Percentiles rank a stretch among this genome's conserved stretches.
phyloP scores from a whole-genome alignment of 1,140 invertebrate species.

The Drosophila pandora region DNA sequence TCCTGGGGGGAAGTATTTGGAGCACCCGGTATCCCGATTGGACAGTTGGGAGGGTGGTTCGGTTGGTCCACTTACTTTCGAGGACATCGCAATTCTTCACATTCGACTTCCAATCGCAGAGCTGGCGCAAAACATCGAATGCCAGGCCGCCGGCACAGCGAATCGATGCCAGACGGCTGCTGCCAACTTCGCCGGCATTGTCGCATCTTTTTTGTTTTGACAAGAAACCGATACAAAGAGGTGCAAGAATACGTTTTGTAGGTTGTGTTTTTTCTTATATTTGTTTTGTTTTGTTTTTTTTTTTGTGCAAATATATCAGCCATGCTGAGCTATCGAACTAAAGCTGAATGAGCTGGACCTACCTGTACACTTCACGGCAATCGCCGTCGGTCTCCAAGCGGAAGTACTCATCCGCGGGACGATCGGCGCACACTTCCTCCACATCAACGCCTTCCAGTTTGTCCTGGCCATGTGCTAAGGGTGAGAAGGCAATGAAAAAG shows the following conservation, averaged over 20 bases:
- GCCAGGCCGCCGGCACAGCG: constrained; percentile 94
- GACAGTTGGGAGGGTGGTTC: constrained; percentile 18
- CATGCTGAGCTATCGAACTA: constrained; percentile 30
- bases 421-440: constrained; percentile 93
- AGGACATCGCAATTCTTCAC: constrained; percentile 96
- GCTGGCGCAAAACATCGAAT: constrained; percentile 97
- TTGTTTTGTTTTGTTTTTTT: not conserved
- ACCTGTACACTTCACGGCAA: constrained; percentile 96
- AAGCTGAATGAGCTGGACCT: constrained; percentile 68
- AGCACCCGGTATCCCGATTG: constrained; percentile 27
- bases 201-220: constrained; percentile 89
- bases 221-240: constrained; percentile 39
- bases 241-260: constrained; percentile 50
- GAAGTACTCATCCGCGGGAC: constrained; percentile 95
- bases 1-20: constrained; percentile 41
- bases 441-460: constrained; percentile 88
- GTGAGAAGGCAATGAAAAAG: not conserved
- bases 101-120: constrained; percentile 97
- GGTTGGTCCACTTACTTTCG: constrained; percentile 91
- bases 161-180: constrained; percentile 93
- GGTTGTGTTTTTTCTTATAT: constrained; percentile 15
- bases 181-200: constrained; percentile 93
- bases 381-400: constrained; percentile 92
- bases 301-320: constrained; percentile 1
- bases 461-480: constrained; percentile 85